Percentiles rank a stretch among this genome's conserved stretches.
phyloP scores from a whole-genome alignment of 30 jellyfish, hydroid and myxozoan species.

The Chironex yamaguchii region DNA sequence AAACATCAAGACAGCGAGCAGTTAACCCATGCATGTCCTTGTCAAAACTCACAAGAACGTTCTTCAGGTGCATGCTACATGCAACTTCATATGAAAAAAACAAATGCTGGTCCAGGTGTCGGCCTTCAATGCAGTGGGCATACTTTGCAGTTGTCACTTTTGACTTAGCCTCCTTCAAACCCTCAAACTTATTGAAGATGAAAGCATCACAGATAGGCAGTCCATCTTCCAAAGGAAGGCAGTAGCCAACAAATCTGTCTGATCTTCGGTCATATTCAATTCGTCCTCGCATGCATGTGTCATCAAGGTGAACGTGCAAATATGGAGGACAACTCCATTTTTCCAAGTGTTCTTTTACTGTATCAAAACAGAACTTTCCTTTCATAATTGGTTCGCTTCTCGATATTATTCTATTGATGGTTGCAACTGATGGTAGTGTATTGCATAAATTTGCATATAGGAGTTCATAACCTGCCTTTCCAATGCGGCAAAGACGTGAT shows the following conservation, averaged over 20 bases:
- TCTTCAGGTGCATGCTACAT: background rate
- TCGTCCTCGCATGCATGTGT: background rate
- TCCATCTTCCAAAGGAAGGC: background rate
- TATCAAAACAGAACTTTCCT: background rate
- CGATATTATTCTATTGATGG: background rate
- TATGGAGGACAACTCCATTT: background rate
- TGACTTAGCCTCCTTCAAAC: background rate
- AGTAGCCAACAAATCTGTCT: background rate
- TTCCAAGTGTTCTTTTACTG: background rate
- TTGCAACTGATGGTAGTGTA: background rate
- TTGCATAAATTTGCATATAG: background rate
- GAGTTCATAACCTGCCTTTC: background rate
- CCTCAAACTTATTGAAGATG: background rate
- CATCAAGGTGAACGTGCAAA: background rate
- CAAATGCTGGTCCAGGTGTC: no score
- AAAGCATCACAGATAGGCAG: background rate
- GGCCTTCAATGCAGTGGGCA: background rate
- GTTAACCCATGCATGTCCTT: background rate
- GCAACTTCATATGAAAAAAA: background rate
- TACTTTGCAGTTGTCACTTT: background rate
- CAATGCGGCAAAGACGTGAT: background rate
- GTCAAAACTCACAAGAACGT: background rate
- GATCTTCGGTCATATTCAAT: background rate
- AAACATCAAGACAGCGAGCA: background rate
- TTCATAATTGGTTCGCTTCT: background rate